A percentile compares a stretch with the other conserved stretches of the same genome.
Evolutionary conservation across 2,113 vertebrate genomes (phyloP).

Genomic region (Notarius lentiginosus): DNA sequence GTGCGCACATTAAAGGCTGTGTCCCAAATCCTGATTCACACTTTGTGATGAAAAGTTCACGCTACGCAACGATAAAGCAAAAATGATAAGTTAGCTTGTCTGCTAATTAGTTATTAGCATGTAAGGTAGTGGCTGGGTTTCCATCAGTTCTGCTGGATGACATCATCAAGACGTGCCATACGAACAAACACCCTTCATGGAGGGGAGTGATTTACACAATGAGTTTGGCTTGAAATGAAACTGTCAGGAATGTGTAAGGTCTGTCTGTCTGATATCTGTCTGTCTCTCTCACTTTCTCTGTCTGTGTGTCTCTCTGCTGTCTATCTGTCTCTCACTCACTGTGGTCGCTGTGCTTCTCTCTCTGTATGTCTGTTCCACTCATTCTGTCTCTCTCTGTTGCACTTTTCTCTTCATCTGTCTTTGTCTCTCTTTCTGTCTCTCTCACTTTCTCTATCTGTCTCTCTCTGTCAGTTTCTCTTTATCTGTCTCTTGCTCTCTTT

Average conservation of each 20-base stretch:
- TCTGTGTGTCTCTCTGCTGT: background rate
- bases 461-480: background rate
- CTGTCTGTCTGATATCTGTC: background rate
- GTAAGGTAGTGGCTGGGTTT: background rate
- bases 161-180: background rate
- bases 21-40: background rate
- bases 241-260: background rate
- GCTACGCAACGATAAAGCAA: background rate
- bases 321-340: background rate
- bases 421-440: background rate
- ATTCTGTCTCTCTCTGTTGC: background rate
- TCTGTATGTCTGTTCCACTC: background rate
- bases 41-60: background rate
- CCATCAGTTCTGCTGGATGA: background rate
- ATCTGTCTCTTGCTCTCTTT: no score
- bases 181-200: background rate
- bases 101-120: background rate
- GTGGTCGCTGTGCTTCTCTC: background rate
- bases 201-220: background rate
- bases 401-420: background rate
- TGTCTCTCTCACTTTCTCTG: background rate
- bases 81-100: background rate
- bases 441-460: no score
- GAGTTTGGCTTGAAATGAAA: background rate
- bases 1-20: background rate